phyloP scores from a whole-genome alignment of 2,113 vertebrate species.

The Mesembrinibis cayennensis region DNA sequence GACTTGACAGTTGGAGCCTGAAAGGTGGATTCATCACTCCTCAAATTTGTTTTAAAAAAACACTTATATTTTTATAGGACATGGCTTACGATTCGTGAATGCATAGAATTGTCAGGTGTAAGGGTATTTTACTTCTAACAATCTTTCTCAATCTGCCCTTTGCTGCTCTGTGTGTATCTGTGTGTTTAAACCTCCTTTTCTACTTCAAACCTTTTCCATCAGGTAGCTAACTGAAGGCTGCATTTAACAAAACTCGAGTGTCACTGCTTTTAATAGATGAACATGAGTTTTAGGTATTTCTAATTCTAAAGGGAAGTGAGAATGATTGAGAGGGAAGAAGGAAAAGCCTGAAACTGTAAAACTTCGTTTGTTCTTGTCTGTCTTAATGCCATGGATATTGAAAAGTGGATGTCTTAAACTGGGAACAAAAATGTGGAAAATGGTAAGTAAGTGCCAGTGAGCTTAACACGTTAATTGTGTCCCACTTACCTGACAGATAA shows the following conservation, averaged over 20 bases:
- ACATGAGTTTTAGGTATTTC: background rate
- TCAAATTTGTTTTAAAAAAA: background rate
- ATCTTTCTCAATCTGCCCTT: background rate
- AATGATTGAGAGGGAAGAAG: background rate
- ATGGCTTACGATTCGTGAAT: background rate
- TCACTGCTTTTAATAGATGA: background rate
- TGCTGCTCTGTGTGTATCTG: background rate
- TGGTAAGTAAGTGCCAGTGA: background rate
- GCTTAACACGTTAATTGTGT: background rate
- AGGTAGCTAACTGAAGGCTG: background rate
- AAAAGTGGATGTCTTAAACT: background rate
- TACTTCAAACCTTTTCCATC: background rate
- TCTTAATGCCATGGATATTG: background rate
- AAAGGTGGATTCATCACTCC: background rate
- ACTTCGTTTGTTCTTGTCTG: background rate
- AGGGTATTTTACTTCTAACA: background rate
- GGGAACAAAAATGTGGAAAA: background rate
- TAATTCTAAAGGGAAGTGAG: background rate
- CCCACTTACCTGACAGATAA: background rate
- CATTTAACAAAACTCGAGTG: background rate
- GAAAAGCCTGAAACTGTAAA: background rate
- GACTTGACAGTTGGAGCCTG: background rate
- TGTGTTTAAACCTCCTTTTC: background rate
- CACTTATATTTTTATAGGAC: fast-evolving
- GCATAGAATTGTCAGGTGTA: background rate